A percentile compares a stretch with the other conserved stretches of the same genome.
These are phyloP conservation scores for Troilus luridus DNA, from an alignment of 2,888 invertebrate genomes.

Conservation along the genomic window DNA sequence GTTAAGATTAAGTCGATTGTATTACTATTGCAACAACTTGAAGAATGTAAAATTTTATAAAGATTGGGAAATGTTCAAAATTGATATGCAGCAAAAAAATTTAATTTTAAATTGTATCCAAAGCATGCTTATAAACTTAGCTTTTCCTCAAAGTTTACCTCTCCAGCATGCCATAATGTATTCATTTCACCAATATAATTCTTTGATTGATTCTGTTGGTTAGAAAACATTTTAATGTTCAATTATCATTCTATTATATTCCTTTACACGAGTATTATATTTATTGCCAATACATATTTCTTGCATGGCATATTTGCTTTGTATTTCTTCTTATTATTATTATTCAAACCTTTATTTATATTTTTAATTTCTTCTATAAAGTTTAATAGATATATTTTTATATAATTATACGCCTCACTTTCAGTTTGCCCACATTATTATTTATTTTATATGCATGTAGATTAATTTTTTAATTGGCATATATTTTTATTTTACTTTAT, in stretches of 20 bases:
- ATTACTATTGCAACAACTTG: not conserved
- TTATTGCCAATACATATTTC: not conserved
- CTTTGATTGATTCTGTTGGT: not conserved
- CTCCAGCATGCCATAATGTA: not conserved
- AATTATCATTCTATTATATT: not conserved
- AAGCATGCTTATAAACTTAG: not conserved
- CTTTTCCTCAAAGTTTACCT: not conserved
- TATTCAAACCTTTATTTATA: too few relatives aligned
- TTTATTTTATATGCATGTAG: not conserved
- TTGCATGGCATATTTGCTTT: not conserved
- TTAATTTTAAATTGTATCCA: not conserved
- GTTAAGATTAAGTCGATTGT: not conserved
- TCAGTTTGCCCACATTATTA: not conserved
- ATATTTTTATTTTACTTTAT: not conserved
- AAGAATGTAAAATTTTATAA: not conserved
- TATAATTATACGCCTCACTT: not conserved
- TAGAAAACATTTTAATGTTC: not conserved
- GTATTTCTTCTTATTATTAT: not conserved
- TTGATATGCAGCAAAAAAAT: not conserved
- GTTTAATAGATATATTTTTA: not conserved
- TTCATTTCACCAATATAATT: not conserved
- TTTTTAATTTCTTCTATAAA: not conserved
- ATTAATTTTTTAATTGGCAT: not conserved
- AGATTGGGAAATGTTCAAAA: not conserved
- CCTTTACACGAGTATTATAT: not conserved